Conservation (phyloP, 2,888 invertebrate genomes). For the Habrosyne pyritoides region DNA sequence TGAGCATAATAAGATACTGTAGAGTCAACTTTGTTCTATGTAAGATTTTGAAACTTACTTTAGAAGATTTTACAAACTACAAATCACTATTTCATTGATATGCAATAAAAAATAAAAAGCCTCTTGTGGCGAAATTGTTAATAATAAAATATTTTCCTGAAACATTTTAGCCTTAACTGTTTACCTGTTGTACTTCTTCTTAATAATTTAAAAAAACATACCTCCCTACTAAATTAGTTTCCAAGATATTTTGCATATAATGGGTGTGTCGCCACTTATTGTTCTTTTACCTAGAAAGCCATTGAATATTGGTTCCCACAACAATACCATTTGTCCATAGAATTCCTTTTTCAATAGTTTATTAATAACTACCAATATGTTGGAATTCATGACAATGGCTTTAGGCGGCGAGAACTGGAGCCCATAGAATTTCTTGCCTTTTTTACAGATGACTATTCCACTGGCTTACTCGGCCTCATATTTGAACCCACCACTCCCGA, state of each 20-base stretch:
- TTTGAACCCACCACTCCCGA: too few species aligned
- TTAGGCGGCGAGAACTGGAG: background rate
- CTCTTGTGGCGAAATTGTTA: too few species aligned
- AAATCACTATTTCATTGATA: too few species aligned
- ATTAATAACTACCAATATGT: constrained; percentile 9
- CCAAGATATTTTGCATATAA: background rate
- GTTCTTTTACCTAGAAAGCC: constrained; percentile 24
- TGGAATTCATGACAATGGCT: constrained; percentile 2
- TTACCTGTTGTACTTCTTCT: too few species aligned
- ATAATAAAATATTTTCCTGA: too few species aligned
- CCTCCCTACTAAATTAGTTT: background rate
- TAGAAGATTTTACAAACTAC: too few species aligned
- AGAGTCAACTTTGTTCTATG: background rate
- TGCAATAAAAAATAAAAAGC: too few species aligned
- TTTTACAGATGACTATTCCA: background rate
- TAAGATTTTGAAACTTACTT: background rate
- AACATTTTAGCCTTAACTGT: too few species aligned
- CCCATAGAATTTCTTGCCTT: background rate
- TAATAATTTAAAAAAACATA: too few species aligned
- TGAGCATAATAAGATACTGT: background rate
- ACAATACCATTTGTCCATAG: constrained; percentile 15
- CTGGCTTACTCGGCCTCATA: background rate
- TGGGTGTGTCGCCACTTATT: constrained; percentile 32
- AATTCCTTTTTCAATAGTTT: constrained; percentile 20
- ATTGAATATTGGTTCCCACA: constrained; percentile 21